Percentiles rank a stretch among this genome's conserved stretches.
Evolutionary conservation across 1,140 invertebrate species (phyloP).

Genomic region (Pogonus chalceus): DNA sequence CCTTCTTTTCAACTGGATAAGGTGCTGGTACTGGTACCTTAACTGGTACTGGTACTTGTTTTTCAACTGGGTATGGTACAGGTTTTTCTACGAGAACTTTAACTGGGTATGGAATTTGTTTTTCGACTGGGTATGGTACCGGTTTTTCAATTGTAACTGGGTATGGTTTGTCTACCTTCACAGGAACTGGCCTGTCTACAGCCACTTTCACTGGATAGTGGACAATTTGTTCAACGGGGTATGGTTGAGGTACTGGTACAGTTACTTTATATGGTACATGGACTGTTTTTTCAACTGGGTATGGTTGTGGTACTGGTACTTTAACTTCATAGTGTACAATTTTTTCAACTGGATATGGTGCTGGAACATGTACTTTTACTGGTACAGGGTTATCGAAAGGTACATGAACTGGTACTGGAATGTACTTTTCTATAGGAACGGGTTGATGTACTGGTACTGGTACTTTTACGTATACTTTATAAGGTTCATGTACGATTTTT

Average conservation of each 20-base stretch:
- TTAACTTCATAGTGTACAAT: constrained; percentile 43
- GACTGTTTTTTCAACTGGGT: constrained; percentile 51
- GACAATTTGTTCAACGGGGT: constrained; percentile 31
- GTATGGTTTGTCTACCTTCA: constrained; percentile 44
- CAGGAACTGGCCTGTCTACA: constrained; percentile 19
- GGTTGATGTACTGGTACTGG: constrained; percentile 50
- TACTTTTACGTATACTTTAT: constrained; percentile 48
- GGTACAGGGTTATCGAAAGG: constrained; percentile 54
- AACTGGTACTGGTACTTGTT: constrained; percentile 43
- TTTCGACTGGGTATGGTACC: constrained; percentile 44
- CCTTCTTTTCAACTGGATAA: constrained; percentile 36
- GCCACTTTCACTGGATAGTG: constrained; percentile 20
- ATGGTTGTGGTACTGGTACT: constrained; percentile 42
- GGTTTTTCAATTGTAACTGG: constrained; percentile 38
- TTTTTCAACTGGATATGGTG: constrained; percentile 51
- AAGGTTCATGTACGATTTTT: constrained; percentile 41
- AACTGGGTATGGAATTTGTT: constrained; percentile 38
- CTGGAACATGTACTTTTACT: constrained; percentile 49
- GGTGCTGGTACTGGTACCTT: constrained; percentile 28
- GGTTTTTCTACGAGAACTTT: constrained; percentile 39
- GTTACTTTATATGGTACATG: constrained; percentile 42
- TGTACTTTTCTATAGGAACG: constrained; percentile 47
- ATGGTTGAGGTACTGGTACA: constrained; percentile 18
- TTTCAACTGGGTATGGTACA: constrained; percentile 40
- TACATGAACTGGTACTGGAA: constrained; percentile 45